phyloP scores from a whole-genome alignment of 2,113 vertebrate species.

The Oreochromis tanganicae region DNA sequence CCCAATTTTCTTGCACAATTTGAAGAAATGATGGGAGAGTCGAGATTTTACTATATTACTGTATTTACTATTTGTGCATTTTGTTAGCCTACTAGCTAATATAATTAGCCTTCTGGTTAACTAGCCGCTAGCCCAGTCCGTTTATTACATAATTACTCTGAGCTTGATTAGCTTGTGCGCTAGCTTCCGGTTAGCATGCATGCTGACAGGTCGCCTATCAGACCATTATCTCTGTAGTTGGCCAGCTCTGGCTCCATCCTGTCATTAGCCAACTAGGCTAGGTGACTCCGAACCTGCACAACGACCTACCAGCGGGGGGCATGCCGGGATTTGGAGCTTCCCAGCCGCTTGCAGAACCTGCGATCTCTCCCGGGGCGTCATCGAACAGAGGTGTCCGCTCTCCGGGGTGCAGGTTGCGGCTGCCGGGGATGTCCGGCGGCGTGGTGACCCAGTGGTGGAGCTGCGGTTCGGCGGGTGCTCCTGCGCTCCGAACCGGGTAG shows the following conservation, averaged over 20 bases:
- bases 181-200: not conserved
- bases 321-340: slow-evolving; percentile 61
- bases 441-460: slow-evolving; percentile 86
- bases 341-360: slow-evolving; percentile 47
- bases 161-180: not conserved
- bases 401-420: slow-evolving; percentile 87
- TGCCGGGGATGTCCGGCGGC: slow-evolving; percentile 92
- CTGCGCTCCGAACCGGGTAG: slow-evolving; percentile 68
- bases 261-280: not conserved
- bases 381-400: slow-evolving; percentile 81
- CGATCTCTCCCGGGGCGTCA: slow-evolving; percentile 54
- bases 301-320: slow-evolving; percentile 65
- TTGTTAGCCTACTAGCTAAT: not conserved
- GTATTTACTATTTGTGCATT: not conserved
- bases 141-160: not conserved
- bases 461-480: slow-evolving; percentile 71
- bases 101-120: not conserved
- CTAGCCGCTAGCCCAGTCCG: not conserved
- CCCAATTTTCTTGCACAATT: not conserved
- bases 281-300: not conserved
- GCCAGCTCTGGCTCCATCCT: not conserved
- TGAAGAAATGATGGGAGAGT: not conserved
- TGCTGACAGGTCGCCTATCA: not conserved
- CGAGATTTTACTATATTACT: not conserved
- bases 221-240: not conserved